Conservation (phyloP, 2,797 vertebrate genomes). For the Buceros bicornis region DNA sequence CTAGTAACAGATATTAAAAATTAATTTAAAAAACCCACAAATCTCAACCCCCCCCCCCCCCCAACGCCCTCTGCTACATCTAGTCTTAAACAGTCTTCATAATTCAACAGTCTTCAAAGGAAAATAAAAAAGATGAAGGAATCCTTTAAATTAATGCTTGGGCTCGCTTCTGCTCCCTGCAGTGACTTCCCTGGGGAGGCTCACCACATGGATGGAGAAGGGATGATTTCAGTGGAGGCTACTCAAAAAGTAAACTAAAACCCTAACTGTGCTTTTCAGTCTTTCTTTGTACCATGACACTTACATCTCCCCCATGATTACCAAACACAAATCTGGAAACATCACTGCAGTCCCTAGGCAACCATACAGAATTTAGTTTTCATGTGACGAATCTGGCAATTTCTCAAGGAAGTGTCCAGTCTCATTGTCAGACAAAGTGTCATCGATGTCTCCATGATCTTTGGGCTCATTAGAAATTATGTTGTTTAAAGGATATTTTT, state of each 20-base stretch:
- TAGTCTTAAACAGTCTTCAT: not conserved
- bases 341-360: not conserved
- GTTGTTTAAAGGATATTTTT: not conserved
- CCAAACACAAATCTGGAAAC: not conserved
- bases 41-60: not conserved
- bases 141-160: not conserved
- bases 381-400: not conserved
- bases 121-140: not conserved
- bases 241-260: not conserved
- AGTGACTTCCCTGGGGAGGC: not conserved
- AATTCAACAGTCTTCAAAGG: not conserved
- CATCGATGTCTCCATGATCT: accelerated
- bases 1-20: not conserved
- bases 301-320: not conserved
- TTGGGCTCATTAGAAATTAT: not conserved
- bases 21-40: not conserved
- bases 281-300: not conserved
- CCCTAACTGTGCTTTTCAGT: not conserved
- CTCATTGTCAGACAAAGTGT: not conserved
- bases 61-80: not conserved
- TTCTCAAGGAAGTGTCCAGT: not conserved
- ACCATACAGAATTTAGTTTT: not conserved
- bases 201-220: not conserved
- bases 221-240: not conserved
- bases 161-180: not conserved